Evolutionary conservation across 2,797 vertebrate species (phyloP), one percentile per base, ranked within the genome.

Genomic region (Ispidina picta): DNA sequence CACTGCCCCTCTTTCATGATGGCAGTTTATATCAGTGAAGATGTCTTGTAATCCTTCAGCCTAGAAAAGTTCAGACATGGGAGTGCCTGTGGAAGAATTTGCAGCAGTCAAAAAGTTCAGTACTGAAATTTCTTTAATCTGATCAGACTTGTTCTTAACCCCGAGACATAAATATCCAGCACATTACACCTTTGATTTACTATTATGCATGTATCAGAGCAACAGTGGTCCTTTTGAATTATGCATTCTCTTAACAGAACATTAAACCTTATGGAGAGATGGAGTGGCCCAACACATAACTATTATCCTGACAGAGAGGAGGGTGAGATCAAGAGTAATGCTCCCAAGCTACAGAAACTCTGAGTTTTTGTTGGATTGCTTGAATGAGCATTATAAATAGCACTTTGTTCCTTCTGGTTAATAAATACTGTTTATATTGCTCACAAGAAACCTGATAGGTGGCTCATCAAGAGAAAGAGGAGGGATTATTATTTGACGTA

Each of bases 391-490:
- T 83, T 82, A 96, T 94, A 96, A 97, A 96, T 94, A 94, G 93
- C 83, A 92, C 87, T 93, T 96, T 89, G 94, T 97, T 96, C 92
- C 93, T 90, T 93, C 94, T 92, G 0, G 5, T 93, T 95, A 94
- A 96, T 92, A 96, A 96, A 92, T 90, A 78, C 76, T 91, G 85
- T 94, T 97, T 96, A 94, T 89, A 64, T 94, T 95, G 92, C 85
- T 96, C 91, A 75, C 80, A 10, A 69, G 95, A 95, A 96, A 93
- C 66, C 63, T 94, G 95, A 96, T 84, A 95, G 93, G 95, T 96
- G 90, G 89, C 80, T 93, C 58, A 89, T 62, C 92, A 95, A 55
- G 74, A 37, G 81, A 69, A 89, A 91, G 76, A 86, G 48, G 23
- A 89, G 86, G 88, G 76, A 70, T 94, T 97, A 91, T 96, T 94